Conservation (phyloP, 2,888 invertebrate species). For the Ypsolopha sequella region DNA sequence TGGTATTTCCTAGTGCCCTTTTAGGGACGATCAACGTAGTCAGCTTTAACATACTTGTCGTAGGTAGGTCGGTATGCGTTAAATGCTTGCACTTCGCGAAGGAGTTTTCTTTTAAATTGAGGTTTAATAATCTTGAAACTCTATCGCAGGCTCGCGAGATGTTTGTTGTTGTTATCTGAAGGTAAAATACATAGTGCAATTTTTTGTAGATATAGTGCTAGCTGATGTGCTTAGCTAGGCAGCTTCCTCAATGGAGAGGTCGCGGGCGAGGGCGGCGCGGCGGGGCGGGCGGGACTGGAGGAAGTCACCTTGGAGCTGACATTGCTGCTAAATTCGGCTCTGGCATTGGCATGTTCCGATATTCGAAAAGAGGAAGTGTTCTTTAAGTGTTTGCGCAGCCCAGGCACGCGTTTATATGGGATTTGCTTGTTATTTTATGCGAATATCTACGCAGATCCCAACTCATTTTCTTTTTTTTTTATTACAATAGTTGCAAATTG, state of each 20-base stretch:
- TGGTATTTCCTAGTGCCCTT: not conserved
- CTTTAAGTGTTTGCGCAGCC: not conserved
- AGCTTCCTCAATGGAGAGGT: not conserved
- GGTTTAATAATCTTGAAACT: not conserved
- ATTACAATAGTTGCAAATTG: no score
- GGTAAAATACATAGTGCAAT: not conserved
- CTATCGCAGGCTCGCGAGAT: not conserved
- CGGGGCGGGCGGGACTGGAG: not conserved
- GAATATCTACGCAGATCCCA: no score
- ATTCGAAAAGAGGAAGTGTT: constrained; percentile 25
- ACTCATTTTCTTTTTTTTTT: no score
- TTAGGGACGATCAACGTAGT: not conserved
- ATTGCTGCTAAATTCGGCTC: constrained; percentile 56
- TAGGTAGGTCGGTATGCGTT: not conserved
- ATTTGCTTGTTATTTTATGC: not conserved
- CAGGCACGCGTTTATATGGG: not conserved
- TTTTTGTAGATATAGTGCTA: not conserved
- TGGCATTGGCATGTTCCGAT: constrained; percentile 61
- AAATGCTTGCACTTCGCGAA: not conserved
- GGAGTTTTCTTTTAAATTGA: not conserved
- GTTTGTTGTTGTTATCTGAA: not conserved
- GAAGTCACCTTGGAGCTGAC: constrained; percentile 47
- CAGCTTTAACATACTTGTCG: not conserved
- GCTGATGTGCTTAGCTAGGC: not conserved
- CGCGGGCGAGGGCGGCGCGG: not conserved